These are phyloP conservation scores for Paramormyrops kingsleyae DNA, from an alignment of 2,113 vertebrate genomes.

Conservation along the genomic window DNA sequence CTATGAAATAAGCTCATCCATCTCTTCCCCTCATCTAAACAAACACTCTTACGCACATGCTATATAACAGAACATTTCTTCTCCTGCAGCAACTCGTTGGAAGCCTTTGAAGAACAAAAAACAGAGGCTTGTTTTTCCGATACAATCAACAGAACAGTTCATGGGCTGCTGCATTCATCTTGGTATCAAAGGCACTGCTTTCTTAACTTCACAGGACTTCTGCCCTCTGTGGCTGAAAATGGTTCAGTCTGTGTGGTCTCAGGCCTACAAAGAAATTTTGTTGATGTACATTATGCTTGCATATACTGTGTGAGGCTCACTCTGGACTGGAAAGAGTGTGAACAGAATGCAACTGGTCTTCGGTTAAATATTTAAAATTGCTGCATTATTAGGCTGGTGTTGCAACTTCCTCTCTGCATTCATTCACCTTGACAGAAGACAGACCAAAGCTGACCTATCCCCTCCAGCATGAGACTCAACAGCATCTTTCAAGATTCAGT, in stretches of 20 bases:
- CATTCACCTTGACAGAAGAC: not conserved
- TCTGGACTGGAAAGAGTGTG: not conserved
- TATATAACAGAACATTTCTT: not conserved
- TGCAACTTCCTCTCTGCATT: not conserved
- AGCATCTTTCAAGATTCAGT: slow-evolving; percentile 34
- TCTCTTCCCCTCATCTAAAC: not conserved
- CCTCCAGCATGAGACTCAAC: slow-evolving; percentile 28
- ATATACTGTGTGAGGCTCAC: not conserved
- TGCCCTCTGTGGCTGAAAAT: not conserved
- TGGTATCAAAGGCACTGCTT: not conserved
- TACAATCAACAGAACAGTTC: slow-evolving; percentile 6
- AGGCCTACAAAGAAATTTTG: not conserved
- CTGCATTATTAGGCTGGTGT: not conserved
- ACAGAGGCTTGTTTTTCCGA: not conserved
- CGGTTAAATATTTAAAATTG: not conserved
- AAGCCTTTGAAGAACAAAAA: slow-evolving; percentile 2
- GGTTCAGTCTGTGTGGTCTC: not conserved
- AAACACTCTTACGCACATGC: not conserved
- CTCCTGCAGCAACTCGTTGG: not conserved
- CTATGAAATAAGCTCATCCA: not conserved
- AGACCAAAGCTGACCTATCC: not conserved
- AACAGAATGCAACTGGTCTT: not conserved
- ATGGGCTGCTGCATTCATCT: not conserved
- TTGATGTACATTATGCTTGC: not conserved
- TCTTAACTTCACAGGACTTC: not conserved